Percentiles rank a stretch among this genome's conserved stretches.
Conservation (phyloP, 2,797 vertebrate genomes). For the Lepilemur ruficaudatus region DNA sequence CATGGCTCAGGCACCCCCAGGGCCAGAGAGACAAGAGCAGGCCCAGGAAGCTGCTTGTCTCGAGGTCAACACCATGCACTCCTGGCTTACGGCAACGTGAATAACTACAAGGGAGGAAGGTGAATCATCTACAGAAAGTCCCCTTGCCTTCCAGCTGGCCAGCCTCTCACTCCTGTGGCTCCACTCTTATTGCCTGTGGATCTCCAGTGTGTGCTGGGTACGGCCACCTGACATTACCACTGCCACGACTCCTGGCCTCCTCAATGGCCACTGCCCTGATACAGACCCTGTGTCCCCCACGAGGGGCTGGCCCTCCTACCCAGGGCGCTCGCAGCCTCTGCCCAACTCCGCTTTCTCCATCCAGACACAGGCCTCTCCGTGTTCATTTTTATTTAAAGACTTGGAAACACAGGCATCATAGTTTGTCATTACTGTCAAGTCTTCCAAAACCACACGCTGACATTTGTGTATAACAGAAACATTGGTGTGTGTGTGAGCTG, state of each 20-base stretch:
- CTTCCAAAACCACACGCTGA: constrained; percentile 83
- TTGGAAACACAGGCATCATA: constrained; percentile 86
- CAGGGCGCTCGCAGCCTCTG: neutral
- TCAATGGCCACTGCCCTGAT: neutral
- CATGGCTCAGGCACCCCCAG: rapidly evolving
- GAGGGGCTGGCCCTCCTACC: neutral
- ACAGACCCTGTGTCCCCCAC: neutral
- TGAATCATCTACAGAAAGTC: neutral
- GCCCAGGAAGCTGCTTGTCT: neutral
- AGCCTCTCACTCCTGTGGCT: neutral
- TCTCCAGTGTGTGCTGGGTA: rapidly evolving
- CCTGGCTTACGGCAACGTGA: neutral
- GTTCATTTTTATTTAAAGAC: constrained; percentile 87
- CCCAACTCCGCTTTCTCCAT: neutral
- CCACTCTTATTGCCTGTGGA: neutral
- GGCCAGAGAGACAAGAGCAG: neutral
- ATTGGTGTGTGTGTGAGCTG: constrained; percentile 79
- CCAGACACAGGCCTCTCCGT: constrained; percentile 75
- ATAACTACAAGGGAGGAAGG: neutral
- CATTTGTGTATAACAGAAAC: constrained; percentile 84
- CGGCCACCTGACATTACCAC: neutral
- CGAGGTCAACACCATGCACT: neutral
- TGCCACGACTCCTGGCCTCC: neutral
- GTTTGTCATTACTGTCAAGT: constrained; percentile 81
- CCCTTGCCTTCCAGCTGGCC: neutral